Base-by-base conservation (phyloP, 2,797 vertebrate species). In the Nyctibius grandis region DNA sequence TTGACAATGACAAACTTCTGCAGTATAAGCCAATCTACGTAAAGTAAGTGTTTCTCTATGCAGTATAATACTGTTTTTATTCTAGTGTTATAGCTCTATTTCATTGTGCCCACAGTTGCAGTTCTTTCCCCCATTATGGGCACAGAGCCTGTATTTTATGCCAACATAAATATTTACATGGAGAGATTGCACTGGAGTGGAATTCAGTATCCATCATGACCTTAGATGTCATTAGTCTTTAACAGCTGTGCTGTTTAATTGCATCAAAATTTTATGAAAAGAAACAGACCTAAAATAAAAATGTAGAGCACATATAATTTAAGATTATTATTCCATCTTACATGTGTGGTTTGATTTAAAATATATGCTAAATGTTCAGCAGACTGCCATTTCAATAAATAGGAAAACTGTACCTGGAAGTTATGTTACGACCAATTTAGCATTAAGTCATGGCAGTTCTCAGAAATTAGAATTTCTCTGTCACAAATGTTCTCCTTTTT, bases 181-280 rank as follows among this genome's bases (percentile, higher is more conserved):
- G 53, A 54, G 34, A 78, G 61, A 75, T 67, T 78, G 70, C 15
- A 7, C 57, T 59, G 56, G n/a, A 44, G 75, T 63, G 88, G 44
- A 89, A 81, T 87, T 78, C 96, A 88, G 23, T 82, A 92, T 92
- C 51, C 14, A 6, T 67, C 64, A 3, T 85, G 88, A 81, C 36
- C 57, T 92, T 61, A 73, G 40, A 69, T 69, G 89, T 92, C 70
- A 38, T 77, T 85, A 18, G 57, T 89, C 96, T 97, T 78, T 51
- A 97, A 88, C 54, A 97, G 44, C 89, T 93, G 38, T 64, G 23
- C 91, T 74, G 59, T 78, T 96, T 77, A 95, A 91, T 91, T 89
- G 60, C 86, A 93, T 22, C 63, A 76, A 44, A 64, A 87, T 90
- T 85, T 95, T 50, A 81, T 94, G 63, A 91, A 80, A 94, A 86